These are phyloP conservation scores for Trichonephila clavipes DNA, from an alignment of 1,140 invertebrate species.

Conservation along the genomic window DNA sequence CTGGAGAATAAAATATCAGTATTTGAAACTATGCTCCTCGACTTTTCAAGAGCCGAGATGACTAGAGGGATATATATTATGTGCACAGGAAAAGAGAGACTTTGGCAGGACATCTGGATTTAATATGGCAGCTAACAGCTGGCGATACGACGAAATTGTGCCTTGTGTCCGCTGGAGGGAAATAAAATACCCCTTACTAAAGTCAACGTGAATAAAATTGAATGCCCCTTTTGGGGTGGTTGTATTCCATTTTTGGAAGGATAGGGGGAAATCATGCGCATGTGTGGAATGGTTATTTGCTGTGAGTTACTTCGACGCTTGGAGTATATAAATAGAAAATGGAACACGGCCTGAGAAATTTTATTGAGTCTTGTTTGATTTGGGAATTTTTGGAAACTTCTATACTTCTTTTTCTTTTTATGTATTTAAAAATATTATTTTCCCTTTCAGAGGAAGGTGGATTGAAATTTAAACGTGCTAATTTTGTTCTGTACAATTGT, in stretches of 20 bases:
- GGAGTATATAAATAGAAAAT: not conserved
- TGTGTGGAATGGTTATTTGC: not conserved
- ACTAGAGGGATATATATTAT: conserved; percentile 21
- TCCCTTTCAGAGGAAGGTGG: no score
- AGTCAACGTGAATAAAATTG: conserved; percentile 48
- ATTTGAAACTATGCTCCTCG: not conserved
- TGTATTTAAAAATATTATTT: not conserved
- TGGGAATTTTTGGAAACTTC: not conserved
- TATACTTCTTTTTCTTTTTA: not conserved
- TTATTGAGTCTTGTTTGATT: not conserved
- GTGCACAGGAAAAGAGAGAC: not conserved
- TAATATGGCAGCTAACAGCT: conserved; percentile 48
- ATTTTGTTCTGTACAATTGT: no score
- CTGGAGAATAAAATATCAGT: conserved; percentile 25
- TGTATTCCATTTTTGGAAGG: not conserved
- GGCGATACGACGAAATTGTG: conserved; percentile 21
- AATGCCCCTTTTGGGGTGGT: conserved; percentile 6
- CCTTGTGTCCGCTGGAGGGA: conserved; percentile 18
- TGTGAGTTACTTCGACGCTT: not conserved
- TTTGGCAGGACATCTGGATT: conserved; percentile 34
- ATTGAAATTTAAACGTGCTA: no score
- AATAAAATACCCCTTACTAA: conserved; percentile 37
- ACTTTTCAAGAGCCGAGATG: not conserved
- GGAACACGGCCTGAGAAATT: not conserved
- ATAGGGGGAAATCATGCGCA: not conserved